Conservation (phyloP, 2,113 vertebrate species). For the Dipodomys stephensi region DNA sequence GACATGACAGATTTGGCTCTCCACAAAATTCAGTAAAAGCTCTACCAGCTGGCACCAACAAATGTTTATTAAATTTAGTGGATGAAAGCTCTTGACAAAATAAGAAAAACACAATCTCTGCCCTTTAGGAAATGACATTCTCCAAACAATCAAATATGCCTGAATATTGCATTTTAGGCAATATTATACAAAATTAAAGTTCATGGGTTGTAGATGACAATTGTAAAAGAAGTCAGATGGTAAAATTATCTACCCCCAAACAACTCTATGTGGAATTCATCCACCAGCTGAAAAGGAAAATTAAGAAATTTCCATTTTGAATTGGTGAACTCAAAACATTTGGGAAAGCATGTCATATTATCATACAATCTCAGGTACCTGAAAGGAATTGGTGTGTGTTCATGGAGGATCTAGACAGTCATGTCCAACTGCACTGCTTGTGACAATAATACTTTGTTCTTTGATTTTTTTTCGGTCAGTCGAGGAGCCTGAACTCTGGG, state of each 20-base stretch:
- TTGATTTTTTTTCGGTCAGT: no score
- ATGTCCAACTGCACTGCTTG: no score
- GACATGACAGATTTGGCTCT: neutral
- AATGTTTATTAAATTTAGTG: constrained; percentile 14
- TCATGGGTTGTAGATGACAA: neutral
- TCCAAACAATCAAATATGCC: constrained; percentile 38
- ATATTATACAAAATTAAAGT: neutral
- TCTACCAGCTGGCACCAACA: neutral
- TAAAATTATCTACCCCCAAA: constrained; percentile 3
- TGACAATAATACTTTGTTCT: no score
- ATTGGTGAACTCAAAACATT: no score
- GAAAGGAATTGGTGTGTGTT: no score
- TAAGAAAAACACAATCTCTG: constrained; percentile 17
- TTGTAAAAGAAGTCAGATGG: neutral
- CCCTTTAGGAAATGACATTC: constrained; percentile 59
- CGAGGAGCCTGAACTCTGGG: no score
- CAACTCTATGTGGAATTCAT: neutral
- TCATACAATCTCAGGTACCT: no score
- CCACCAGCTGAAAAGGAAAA: neutral
- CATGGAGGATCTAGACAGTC: no score
- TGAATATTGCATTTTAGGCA: neutral
- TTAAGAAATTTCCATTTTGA: neutral
- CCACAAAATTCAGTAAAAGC: neutral
- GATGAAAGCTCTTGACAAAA: constrained; percentile 2
- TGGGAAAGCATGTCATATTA: no score